Conservation (phyloP, 2,113 vertebrate genomes). For the Phylloscopus whistleri region DNA sequence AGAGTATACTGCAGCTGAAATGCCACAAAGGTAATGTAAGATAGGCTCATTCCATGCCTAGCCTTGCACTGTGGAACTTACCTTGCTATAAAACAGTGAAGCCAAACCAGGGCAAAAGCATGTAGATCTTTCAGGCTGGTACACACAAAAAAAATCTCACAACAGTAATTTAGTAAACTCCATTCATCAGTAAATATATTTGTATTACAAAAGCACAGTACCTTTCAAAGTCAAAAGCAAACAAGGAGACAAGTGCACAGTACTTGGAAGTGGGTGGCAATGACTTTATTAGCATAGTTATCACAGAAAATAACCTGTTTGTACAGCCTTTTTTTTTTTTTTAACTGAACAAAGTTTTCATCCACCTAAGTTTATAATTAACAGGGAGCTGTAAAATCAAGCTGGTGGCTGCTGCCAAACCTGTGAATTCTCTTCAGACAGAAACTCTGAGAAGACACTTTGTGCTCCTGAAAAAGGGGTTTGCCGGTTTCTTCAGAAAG, state of each 20-base stretch:
- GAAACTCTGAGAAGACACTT: background rate
- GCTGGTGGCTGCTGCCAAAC: background rate
- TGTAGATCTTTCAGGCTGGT: background rate
- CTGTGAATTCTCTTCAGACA: background rate
- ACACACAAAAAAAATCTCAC: background rate
- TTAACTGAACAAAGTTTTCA: background rate
- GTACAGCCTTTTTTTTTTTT: background rate
- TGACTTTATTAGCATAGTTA: background rate
- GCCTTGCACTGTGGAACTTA: background rate
- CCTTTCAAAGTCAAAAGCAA: constrained; percentile 27
- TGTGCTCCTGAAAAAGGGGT: background rate
- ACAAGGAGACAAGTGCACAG: background rate
- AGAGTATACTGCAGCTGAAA: background rate
- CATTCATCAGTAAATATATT: background rate
- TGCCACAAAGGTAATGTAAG: background rate
- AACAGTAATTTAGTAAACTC: background rate
- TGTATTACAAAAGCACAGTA: background rate
- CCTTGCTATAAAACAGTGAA: background rate
- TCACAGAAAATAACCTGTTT: background rate
- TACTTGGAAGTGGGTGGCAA: background rate
- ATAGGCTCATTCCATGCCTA: background rate
- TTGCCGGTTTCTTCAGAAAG: background rate
- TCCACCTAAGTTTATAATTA: background rate
- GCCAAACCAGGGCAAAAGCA: background rate
- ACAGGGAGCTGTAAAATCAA: background rate